Evolutionary conservation across 1,140 invertebrate genomes (phyloP).

Genomic region (Drosophila carrolli): DNA sequence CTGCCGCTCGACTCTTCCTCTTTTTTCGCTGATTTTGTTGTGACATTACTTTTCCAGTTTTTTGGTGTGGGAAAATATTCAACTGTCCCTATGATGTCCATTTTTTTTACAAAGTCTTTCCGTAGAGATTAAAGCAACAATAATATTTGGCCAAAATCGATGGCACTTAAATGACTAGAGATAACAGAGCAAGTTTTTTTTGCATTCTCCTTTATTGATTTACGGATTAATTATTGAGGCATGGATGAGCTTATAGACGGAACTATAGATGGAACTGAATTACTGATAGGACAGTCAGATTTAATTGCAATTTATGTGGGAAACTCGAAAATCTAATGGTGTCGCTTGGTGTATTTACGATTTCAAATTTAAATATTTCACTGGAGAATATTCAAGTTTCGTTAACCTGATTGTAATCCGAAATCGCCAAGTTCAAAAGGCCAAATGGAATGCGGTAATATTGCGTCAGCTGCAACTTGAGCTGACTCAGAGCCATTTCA

Average conservation of each 20-base stretch:
- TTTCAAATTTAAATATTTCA: conserved; percentile 12
- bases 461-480: conserved; percentile 30
- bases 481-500: conserved; percentile 23
- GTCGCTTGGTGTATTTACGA: conserved; percentile 10
- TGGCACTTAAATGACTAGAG: conserved; percentile 12
- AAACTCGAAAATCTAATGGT: conserved; percentile 8
- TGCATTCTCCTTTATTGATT: conserved; percentile 29
- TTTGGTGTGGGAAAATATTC: conserved; percentile 67
- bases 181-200: conserved; percentile 29
- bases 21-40: conserved; percentile 28
- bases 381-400: conserved; percentile 1
- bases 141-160: conserved; percentile 22
- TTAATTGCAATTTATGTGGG: conserved; percentile 46
- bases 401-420: neutral
- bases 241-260: conserved; percentile 22
- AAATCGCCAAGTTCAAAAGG: conserved; percentile 5
- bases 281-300: conserved; percentile 1
- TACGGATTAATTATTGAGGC: conserved; percentile 28
- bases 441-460: conserved; percentile 10
- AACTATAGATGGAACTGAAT: neutral
- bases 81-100: conserved; percentile 6
- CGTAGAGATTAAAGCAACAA: conserved; percentile 13
- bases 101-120: conserved; percentile 15
- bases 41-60: conserved; percentile 47
- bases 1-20: conserved; percentile 20